Percentiles rank a stretch among this genome's conserved stretches.
Conservation (phyloP, 2,113 vertebrate species). For the Hemicordylus capensis region DNA sequence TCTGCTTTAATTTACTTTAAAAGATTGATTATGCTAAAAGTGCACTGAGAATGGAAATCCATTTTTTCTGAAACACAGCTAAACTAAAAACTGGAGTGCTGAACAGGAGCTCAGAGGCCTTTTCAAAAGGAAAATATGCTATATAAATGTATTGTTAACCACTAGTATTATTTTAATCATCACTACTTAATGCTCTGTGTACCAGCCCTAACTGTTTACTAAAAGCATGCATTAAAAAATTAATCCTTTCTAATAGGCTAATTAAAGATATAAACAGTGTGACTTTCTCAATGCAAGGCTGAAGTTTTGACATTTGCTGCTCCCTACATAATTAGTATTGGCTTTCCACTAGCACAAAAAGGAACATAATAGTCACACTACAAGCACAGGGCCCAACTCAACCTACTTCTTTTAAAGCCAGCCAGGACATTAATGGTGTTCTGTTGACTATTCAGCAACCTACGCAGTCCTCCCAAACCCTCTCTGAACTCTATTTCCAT, state of each 20-base stretch:
- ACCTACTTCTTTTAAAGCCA: background rate
- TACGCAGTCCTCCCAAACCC: background rate
- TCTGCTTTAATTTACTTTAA: background rate
- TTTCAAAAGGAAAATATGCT: fast-evolving
- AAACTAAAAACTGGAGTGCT: background rate
- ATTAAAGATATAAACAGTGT: slow-evolving; percentile 1
- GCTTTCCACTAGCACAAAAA: fast-evolving
- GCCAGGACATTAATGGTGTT: fast-evolving
- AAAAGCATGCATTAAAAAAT: background rate
- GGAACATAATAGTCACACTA: fast-evolving
- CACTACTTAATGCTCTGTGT: background rate
- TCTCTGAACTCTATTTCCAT: background rate
- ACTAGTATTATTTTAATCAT: background rate
- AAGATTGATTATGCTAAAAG: background rate
- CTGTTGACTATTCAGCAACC: fast-evolving
- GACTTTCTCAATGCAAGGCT: background rate
- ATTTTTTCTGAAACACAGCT: fast-evolving
- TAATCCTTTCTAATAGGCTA: background rate
- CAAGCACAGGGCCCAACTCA: fast-evolving
- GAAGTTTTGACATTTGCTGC: background rate
- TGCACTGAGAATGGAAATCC: background rate
- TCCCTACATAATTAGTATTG: background rate
- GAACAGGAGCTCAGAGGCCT: background rate
- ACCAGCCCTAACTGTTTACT: background rate
- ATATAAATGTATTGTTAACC: background rate